A percentile compares a stretch with the other conserved stretches of the same genome.
phyloP scores from a whole-genome alignment of 2,797 vertebrate genomes.

The Varecia variegata region DNA sequence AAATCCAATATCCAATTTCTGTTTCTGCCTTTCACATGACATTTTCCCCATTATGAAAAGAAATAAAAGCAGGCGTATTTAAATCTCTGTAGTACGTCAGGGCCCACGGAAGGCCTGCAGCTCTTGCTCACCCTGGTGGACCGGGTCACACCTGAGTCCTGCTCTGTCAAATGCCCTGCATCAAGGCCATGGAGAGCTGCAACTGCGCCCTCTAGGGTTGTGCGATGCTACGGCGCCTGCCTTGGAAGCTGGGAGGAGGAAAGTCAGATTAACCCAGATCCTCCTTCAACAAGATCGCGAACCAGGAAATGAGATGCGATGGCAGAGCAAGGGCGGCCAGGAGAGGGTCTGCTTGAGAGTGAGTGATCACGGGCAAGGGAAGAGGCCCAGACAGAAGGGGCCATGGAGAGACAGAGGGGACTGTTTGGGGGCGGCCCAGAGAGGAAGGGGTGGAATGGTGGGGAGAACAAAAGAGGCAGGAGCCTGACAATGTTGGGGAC shows the following conservation, averaged over 20 bases:
- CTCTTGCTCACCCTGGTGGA: neutral
- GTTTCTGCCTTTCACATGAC: neutral
- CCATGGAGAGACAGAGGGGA: no score
- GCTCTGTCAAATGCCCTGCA: neutral
- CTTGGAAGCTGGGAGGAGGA: neutral
- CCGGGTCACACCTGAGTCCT: neutral
- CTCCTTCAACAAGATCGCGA: neutral
- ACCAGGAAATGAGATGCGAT: rapidly evolving
- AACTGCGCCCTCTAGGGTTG: no score
- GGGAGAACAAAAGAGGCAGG: neutral
- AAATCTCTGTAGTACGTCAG: neutral
- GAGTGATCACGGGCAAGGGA: neutral
- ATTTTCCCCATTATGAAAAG: constrained; percentile 35
- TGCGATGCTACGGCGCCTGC: neutral
- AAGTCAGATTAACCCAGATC: neutral
- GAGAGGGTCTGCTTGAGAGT: neutral
- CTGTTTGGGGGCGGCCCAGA: no score
- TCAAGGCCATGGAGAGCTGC: neutral
- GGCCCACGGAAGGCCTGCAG: neutral
- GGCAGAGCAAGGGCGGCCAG: neutral
- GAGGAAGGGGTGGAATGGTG: rapidly evolving
- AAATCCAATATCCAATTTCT: constrained; percentile 46
- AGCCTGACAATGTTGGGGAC: rapidly evolving
- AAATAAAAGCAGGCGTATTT: neutral
- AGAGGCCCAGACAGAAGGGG: neutral